Conservation (phyloP, 2,888 invertebrate genomes). For the Hirtodrosophila duncani region DNA sequence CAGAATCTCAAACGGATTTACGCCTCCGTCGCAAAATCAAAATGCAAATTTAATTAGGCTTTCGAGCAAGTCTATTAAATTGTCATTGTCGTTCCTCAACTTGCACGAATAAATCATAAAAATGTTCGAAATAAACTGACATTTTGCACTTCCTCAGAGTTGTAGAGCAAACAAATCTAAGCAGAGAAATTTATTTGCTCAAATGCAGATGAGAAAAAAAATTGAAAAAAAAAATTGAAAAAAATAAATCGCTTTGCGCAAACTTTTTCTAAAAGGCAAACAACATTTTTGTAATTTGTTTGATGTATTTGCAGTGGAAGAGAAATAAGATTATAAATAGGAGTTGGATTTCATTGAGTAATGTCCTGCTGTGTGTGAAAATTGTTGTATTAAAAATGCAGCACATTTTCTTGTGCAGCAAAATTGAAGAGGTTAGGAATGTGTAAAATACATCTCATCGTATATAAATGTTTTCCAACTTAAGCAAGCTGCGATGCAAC, state of each 20-base stretch:
- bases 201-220: conserved; percentile 12
- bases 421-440: too few relatives aligned
- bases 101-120: conserved; percentile 45
- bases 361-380: conserved; percentile 21
- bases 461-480: too few relatives aligned
- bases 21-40: conserved; percentile 34
- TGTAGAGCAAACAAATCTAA: conserved; percentile 32
- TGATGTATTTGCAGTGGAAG: not conserved
- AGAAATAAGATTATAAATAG: not conserved
- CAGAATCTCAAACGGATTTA: conserved; percentile 27
- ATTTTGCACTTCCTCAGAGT: conserved; percentile 15
- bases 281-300: conserved; percentile 29
- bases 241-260: conserved; percentile 8
- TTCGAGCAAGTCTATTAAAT: conserved; percentile 53
- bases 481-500: too few relatives aligned
- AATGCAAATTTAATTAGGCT: conserved; percentile 65
- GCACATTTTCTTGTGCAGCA: too few relatives aligned
- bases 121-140: conserved; percentile 7
- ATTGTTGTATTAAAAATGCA: conserved; percentile 55
- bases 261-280: conserved; percentile 22
- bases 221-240: conserved; percentile 9
- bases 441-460: too few relatives aligned
- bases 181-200: conserved; percentile 40
- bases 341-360: not conserved
- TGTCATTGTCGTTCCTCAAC: conserved; percentile 39